Evolutionary conservation across 2,888 invertebrate species (phyloP).

Genomic region (Cerastoderma edule): DNA sequence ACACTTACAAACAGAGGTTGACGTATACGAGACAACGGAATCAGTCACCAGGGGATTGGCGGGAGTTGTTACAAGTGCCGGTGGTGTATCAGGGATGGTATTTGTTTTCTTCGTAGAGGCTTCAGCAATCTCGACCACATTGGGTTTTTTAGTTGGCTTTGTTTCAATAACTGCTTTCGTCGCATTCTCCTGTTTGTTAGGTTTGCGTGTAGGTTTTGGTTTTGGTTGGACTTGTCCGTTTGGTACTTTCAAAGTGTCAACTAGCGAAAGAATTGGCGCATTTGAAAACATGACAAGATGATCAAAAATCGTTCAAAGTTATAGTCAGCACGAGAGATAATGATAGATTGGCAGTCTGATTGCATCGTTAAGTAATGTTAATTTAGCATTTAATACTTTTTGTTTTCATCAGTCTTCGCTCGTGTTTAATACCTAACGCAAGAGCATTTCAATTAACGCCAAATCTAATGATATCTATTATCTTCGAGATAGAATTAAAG

Average conservation of each 20-base stretch:
- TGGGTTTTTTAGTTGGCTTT: conserved; percentile 15
- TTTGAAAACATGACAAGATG: background rate
- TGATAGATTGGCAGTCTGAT: background rate
- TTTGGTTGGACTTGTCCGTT: conserved; percentile 2
- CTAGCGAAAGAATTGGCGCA: conserved; percentile 34
- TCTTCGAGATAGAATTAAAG: too few relatives aligned
- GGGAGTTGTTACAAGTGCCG: background rate
- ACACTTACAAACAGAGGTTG: conserved; percentile 34
- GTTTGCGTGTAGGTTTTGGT: background rate
- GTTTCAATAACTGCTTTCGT: conserved; percentile 4
- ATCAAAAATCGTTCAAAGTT: background rate
- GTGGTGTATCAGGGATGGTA: background rate
- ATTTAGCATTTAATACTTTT: background rate
- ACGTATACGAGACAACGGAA: conserved; percentile 10
- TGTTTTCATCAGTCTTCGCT: background rate
- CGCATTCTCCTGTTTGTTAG: background rate
- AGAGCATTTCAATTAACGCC: background rate
- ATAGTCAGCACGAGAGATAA: background rate
- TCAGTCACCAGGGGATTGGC: conserved; percentile 4
- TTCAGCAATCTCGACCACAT: background rate
- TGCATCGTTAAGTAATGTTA: background rate
- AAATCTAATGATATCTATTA: background rate
- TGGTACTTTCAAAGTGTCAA: conserved; percentile 32
- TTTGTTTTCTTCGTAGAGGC: conserved; percentile 6
- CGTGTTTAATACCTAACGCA: background rate